phyloP scores from a whole-genome alignment of 2,888 invertebrate genomes.

The Neria commutata region DNA sequence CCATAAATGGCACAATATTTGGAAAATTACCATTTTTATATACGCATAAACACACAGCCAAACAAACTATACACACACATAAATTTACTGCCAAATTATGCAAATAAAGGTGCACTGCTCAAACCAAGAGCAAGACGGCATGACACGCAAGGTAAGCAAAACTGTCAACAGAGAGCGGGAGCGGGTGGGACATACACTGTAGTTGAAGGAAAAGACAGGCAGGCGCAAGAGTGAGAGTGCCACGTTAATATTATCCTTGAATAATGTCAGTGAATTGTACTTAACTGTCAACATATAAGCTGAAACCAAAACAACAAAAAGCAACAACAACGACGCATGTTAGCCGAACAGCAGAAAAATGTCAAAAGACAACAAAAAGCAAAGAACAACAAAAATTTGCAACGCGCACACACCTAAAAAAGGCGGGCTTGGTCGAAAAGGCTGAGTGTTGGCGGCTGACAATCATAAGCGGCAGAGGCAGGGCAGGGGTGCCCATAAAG shows the following conservation, averaged over 20 bases:
- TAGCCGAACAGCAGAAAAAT: background rate
- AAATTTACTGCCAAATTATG: too few relatives aligned
- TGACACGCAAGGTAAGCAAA: too few relatives aligned
- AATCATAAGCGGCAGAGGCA: background rate
- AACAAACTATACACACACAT: too few relatives aligned
- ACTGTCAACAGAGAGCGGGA: too few relatives aligned
- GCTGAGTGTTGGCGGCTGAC: background rate
- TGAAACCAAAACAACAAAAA: background rate
- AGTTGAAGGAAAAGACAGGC: too few relatives aligned
- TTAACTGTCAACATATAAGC: background rate
- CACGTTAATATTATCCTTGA: conserved; percentile 33
- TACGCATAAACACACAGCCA: too few relatives aligned
- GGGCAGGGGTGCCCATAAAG: background rate
- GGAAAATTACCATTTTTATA: too few relatives aligned
- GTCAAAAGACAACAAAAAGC: background rate
- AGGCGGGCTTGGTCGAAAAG: background rate
- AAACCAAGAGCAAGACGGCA: too few relatives aligned
- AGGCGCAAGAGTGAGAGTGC: too few relatives aligned
- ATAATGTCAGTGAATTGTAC: conserved; percentile 31
- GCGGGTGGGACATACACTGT: too few relatives aligned
- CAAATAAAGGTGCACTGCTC: too few relatives aligned
- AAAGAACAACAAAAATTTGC: background rate
- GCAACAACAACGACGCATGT: background rate
- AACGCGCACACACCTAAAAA: background rate
- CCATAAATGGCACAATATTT: too few relatives aligned